Conservation (phyloP, 2,888 invertebrate genomes). For the Drosophila mercatorum region DNA sequence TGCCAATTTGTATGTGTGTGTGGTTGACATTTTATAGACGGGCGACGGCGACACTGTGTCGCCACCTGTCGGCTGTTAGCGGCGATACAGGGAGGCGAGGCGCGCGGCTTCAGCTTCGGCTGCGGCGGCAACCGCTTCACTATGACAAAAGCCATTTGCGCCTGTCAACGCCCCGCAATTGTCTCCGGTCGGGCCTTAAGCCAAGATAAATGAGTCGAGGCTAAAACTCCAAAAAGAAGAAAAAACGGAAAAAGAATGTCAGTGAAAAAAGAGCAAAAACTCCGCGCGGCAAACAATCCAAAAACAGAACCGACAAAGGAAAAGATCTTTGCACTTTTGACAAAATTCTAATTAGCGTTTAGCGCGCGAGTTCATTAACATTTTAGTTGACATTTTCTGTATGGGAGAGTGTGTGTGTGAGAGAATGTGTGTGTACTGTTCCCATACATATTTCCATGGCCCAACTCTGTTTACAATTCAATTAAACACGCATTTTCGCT, state of each 20-base stretch:
- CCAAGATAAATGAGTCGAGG: slow-evolving; percentile 63
- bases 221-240: slow-evolving; percentile 27
- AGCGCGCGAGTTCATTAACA: slow-evolving; percentile 50
- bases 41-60: slow-evolving; percentile 66
- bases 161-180: slow-evolving; percentile 77
- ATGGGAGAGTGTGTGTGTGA: neutral
- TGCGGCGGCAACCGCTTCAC: slow-evolving; percentile 25
- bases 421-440: slow-evolving; percentile 22
- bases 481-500: slow-evolving; percentile 48
- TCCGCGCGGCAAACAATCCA: slow-evolving; percentile 33
- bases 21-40: slow-evolving; percentile 59
- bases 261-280: slow-evolving; percentile 13
- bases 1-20: slow-evolving; percentile 38
- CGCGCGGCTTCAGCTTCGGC: neutral
- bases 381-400: slow-evolving; percentile 33
- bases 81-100: slow-evolving; percentile 16
- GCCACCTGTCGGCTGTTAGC: slow-evolving; percentile 68
- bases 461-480: slow-evolving; percentile 56
- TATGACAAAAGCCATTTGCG: slow-evolving; percentile 76
- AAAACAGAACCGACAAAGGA: slow-evolving; percentile 42
- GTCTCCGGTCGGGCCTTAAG: slow-evolving; percentile 36
- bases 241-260: slow-evolving; percentile 2
- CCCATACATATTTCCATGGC: slow-evolving; percentile 44
- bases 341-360: slow-evolving; percentile 57
- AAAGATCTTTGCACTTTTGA: slow-evolving; percentile 59